Evolutionary conservation across 2,113 vertebrate genomes (phyloP).

Genomic region (Syngnathus typhle): DNA sequence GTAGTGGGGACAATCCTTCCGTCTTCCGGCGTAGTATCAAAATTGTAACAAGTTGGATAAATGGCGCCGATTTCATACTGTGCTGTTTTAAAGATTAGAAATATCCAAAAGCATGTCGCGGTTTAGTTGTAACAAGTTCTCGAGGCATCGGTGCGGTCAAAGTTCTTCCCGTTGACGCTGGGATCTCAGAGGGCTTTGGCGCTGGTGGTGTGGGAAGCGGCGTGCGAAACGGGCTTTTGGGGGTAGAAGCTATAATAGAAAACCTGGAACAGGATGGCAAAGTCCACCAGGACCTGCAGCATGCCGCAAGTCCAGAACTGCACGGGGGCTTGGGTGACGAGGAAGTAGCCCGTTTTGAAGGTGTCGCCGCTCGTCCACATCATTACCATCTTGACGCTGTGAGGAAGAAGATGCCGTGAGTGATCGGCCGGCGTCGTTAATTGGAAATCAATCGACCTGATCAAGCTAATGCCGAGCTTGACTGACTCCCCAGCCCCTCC

Average conservation of each 20-base stretch:
- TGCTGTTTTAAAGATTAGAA: constrained; percentile 9
- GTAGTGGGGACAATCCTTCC: not conserved
- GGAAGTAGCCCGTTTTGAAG: constrained; percentile 95
- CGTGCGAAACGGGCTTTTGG: constrained; percentile 80
- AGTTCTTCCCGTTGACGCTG: not conserved
- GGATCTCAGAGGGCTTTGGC: constrained; percentile 85
- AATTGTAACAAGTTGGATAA: not conserved
- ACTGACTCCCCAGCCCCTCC: not conserved
- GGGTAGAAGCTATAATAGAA: constrained; percentile 84
- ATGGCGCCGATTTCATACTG: not conserved
- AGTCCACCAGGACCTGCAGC: constrained; percentile 88
- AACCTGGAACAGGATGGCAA: constrained; percentile 88
- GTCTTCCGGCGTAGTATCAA: not conserved
- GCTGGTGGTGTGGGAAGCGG: constrained; percentile 76
- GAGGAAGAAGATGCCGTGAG: constrained; percentile 1
- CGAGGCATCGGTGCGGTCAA: not conserved
- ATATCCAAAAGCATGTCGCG: constrained; percentile 20
- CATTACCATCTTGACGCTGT: constrained; percentile 94
- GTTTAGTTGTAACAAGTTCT: constrained; percentile 34
- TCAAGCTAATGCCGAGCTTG: constrained; percentile 1
- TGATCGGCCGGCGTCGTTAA: not conserved
- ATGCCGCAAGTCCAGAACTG: constrained; percentile 95
- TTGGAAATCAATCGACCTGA: not conserved
- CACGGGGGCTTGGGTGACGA: constrained; percentile 86
- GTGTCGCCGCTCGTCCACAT: constrained; percentile 98